Percentiles rank a stretch among this genome's conserved stretches.
phyloP scores from a whole-genome alignment of 2,113 vertebrate species.

The Vulpes lagopus region DNA sequence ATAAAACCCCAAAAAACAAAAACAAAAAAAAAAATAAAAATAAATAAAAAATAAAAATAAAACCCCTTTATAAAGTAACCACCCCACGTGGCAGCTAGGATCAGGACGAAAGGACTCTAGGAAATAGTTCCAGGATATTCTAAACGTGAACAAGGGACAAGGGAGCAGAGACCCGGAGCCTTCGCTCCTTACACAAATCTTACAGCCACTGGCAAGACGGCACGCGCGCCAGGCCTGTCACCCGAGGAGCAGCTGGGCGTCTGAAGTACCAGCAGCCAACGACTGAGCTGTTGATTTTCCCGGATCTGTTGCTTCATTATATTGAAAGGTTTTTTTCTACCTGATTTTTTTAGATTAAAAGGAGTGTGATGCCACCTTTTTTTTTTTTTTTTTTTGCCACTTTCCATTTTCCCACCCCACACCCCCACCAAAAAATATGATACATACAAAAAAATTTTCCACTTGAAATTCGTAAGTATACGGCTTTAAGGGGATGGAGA shows the following conservation, averaged over 20 bases:
- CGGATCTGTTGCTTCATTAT: not conserved
- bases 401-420: not conserved
- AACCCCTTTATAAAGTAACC: not conserved
- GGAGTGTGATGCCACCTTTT: not conserved
- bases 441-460: constrained; percentile 95
- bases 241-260: not conserved
- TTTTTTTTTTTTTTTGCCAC: too few species aligned
- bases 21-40: too few species aligned
- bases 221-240: accelerated
- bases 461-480: constrained; percentile 95
- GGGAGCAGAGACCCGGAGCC: too few species aligned
- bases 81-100: not conserved
- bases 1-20: not conserved
- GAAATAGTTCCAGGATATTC: not conserved
- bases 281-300: too few species aligned
- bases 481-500: constrained; percentile 89
- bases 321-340: not conserved
- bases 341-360: not conserved
- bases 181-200: not conserved
- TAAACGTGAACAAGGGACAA: too few species aligned
- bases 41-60: not conserved
- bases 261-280: not conserved
- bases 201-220: accelerated
- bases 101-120: not conserved
- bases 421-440: not conserved